phyloP scores from a whole-genome alignment of 2,113 vertebrate genomes.

The Phyllostomus discolor region DNA sequence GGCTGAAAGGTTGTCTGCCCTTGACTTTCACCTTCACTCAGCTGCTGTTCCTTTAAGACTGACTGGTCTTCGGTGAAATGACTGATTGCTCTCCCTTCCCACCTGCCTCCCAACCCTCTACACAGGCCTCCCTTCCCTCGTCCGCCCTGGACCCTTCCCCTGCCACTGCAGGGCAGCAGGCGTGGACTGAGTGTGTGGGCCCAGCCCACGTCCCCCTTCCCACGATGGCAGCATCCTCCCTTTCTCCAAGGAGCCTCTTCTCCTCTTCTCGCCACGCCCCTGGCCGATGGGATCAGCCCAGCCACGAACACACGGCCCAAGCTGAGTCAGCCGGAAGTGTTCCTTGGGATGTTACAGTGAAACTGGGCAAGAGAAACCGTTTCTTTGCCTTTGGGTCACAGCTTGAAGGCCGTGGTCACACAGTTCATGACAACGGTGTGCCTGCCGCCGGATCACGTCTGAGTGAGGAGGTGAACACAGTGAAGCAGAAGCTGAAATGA shows the following conservation, averaged over 20 bases:
- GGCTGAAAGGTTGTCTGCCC: not conserved
- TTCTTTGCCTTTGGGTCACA: not conserved
- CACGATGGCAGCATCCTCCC: not conserved
- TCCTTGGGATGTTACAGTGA: not conserved
- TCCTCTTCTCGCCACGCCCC: not conserved
- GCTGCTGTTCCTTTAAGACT: not conserved
- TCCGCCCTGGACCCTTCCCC: rapidly evolving
- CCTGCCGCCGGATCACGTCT: not conserved
- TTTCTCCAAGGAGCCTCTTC: not conserved
- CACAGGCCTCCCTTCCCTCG: not conserved
- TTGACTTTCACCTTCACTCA: not conserved
- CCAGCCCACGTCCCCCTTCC: not conserved
- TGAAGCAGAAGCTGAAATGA: not conserved
- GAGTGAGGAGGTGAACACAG: not conserved
- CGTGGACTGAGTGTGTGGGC: rapidly evolving
- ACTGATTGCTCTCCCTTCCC: not conserved
- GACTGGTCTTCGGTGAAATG: not conserved
- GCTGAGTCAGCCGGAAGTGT: not conserved
- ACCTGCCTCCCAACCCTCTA: not conserved
- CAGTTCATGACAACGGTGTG: not conserved
- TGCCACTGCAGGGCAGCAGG: not conserved
- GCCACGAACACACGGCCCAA: not conserved
- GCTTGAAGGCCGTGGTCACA: not conserved
- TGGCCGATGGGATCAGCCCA: not conserved
- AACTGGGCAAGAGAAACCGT: not conserved